Base-by-base conservation (phyloP, 1,140 invertebrate genomes). In the Caenorhabditis briggsae region DNA sequence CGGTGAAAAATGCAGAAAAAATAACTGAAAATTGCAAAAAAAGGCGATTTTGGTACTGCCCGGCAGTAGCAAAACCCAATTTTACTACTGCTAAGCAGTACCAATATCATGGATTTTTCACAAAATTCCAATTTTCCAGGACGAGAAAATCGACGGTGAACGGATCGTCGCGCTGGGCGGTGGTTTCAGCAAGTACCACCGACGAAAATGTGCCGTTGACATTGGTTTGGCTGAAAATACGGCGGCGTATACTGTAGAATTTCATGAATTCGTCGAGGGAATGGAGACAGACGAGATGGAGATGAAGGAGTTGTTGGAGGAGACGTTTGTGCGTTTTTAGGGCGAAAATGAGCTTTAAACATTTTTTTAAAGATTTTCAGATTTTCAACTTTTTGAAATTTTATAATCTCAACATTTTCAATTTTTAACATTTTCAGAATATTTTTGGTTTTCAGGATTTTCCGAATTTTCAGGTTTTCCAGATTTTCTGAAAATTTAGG, bases 201-300 rank as follows among this genome's bases (percentile, higher is more conserved):
- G 88, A 11, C 41, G 83, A 46, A 88, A 87, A 88, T 88, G 88
- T 78, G 87, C 88, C 5, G 82, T 82, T 9, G 88, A 88, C 23
- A 50, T 88, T 33, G 88, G 88, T 48, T 25, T 86, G 41, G 64
- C 87, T 11, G 58, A 56, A 41, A 43, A 58, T 16, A 48, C 59
- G 0, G 25, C 50, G 33, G 88, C 20, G 46, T 86, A 89, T 43
- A 64, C 18, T 48, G 82, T 88, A 2, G 85, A 86, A 78, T 70
- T 86, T n/a, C 74, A 64, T 12, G 85, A 86, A 25, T 86, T 82
- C 23, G 46, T 18, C 2, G 43, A 50, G 12, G 74, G 59, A 25
- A 86, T 82, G 12, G 53, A 82, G 55, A 53, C 55, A 14, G 85
- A 86, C 41, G 70, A 55, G n/a, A 59, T 33, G 48, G 85, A 86